Evolutionary conservation across 1,140 invertebrate species (phyloP).

Genomic region (Saccostrea glomerata): DNA sequence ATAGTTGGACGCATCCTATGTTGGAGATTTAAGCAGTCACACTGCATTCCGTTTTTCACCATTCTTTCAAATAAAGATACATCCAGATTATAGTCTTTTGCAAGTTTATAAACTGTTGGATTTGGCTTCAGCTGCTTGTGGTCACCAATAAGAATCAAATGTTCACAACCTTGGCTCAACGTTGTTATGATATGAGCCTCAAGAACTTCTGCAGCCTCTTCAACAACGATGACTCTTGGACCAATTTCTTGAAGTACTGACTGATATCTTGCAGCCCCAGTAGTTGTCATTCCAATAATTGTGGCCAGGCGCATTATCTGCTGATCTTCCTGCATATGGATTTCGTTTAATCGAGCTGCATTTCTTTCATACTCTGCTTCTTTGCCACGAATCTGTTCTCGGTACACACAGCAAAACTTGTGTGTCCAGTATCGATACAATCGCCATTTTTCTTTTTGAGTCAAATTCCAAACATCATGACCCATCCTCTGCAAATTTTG

Average conservation of each 20-base stretch:
- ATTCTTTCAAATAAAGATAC: constrained; percentile 79
- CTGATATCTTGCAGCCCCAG: constrained; percentile 71
- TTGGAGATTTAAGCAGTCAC: constrained; percentile 67
- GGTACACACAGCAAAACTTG: constrained; percentile 55
- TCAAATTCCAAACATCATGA: constrained; percentile 69
- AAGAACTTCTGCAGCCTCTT: constrained; percentile 77
- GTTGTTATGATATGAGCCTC: constrained; percentile 75
- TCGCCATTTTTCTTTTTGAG: constrained; percentile 69
- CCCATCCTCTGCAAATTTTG: constrained; percentile 15
- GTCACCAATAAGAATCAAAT: constrained; percentile 91
- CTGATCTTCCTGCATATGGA: constrained; percentile 67
- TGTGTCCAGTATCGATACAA: constrained; percentile 74
- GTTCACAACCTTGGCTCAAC: constrained; percentile 85
- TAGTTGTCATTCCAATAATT: constrained; percentile 77
- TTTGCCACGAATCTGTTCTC: constrained; percentile 54
- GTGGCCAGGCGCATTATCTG: constrained; percentile 68
- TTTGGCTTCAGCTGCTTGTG: constrained; percentile 80
- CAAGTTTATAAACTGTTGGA: constrained; percentile 75
- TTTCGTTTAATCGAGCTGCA: constrained; percentile 58
- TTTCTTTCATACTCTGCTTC: constrained; percentile 59
- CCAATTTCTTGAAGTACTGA: constrained; percentile 65
- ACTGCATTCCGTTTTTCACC: constrained; percentile 75
- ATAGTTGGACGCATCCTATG: constrained; percentile 74
- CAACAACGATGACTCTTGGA: constrained; percentile 72
- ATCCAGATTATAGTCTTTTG: constrained; percentile 76